Evolutionary conservation across 2,113 vertebrate genomes (phyloP).

Genomic region (Danionella cerebrum): DNA sequence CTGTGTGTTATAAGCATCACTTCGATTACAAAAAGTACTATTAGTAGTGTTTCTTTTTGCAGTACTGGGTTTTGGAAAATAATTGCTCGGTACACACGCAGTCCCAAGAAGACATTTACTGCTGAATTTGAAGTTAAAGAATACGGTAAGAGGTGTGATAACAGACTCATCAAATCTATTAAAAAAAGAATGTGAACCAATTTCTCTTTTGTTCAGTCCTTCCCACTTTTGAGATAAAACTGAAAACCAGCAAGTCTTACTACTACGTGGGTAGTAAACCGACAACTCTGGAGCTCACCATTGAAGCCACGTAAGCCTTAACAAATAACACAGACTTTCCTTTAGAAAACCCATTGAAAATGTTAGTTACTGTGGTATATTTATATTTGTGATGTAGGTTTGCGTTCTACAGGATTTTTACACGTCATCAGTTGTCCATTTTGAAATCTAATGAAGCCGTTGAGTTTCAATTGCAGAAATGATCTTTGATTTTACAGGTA

Average conservation of each 20-base stretch:
- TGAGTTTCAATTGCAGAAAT: too few species aligned
- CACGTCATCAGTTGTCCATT: too few species aligned
- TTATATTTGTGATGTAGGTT: too few species aligned
- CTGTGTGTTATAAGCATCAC: too few species aligned
- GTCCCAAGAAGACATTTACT: conserved; percentile 36
- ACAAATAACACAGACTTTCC: neutral
- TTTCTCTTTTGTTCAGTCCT: conserved; percentile 27
- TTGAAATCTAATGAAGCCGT: too few species aligned
- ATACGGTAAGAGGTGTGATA: conserved; percentile 35
- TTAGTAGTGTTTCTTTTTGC: too few species aligned
- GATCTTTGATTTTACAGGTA: conserved; percentile 49
- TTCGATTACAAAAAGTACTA: too few species aligned
- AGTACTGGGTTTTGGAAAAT: conserved; percentile 31
- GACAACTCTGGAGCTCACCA: conserved; percentile 50
- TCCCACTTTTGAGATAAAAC: conserved; percentile 61
- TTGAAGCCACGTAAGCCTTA: conserved; percentile 40
- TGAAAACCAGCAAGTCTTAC: conserved; percentile 54
- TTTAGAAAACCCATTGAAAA: too few species aligned
- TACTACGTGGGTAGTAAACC: conserved; percentile 55
- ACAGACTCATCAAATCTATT: too few species aligned
- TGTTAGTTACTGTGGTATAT: too few species aligned
- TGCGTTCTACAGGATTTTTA: too few species aligned
- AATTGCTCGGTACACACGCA: conserved; percentile 20
- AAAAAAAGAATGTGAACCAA: neutral
- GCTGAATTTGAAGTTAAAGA: conserved; percentile 48